Base-by-base conservation (phyloP, 1,140 invertebrate species). In the Zaprionus kolodkinae region DNA sequence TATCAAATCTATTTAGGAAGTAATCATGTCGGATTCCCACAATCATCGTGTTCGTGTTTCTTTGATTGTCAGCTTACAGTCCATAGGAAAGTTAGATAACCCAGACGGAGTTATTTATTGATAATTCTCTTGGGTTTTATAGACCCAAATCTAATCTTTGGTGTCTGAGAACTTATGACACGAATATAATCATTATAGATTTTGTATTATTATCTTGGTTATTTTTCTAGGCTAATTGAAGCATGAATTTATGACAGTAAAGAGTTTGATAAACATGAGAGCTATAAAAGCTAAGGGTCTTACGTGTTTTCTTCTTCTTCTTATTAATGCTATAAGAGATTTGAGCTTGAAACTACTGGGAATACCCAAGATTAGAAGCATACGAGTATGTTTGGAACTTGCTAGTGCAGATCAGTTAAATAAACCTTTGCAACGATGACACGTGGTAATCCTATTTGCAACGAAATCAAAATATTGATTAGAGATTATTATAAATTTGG, bases 1-100 rank as follows among this genome's bases (percentile, higher is more conserved):
- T 67, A 54, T 56, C 43, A 67, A 45, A 54, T 67, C 63, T 38
- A 67, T 43, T 21, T 27, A 36, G 57, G 52, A 63, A 74, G 50
- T 57, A 50, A 63, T 63, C 48, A n/a, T 55, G 13, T 55, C 52
- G 13, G 27, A 54, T 27, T 30, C 5, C 10, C 21, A 11, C 17
- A 52, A 52, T 27, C 48, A 52, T 12, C 48, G 9, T n/a, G 27
- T 33, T 12, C 48, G 9, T n/a, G 27, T 33, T 36, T 35, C 13
- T 27, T 6, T 13, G 17, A 12, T 36, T 54, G 13, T 48, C 48
- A 15, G 48, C 13, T 25, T 12, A 63, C 1, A 5, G 15, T 45
- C 38, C 38, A 60, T 60, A 27, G 43, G 13, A 50, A 55, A 30
- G 6, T 45, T 1, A 6, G 9, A 10, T 7, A 5, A 7, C 27